A percentile compares a stretch with the other conserved stretches of the same genome.
phyloP scores from a whole-genome alignment of 2,113 vertebrate genomes.

The Coptodon bakossiorum region DNA sequence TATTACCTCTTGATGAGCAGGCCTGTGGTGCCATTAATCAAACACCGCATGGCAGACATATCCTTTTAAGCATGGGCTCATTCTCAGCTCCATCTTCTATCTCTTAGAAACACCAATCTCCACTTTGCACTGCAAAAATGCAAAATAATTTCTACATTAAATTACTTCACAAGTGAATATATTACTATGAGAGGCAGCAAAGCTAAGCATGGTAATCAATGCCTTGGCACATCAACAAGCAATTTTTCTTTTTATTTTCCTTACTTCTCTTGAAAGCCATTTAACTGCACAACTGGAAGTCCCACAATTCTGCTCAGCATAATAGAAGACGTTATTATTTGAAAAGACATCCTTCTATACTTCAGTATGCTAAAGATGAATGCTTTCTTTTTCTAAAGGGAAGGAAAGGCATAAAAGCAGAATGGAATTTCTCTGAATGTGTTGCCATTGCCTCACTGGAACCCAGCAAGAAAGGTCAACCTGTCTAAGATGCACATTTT shows the following conservation, averaged over 20 bases:
- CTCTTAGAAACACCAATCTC: constrained; percentile 18
- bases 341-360: not conserved
- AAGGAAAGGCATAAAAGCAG: not conserved
- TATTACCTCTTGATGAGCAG: constrained; percentile 60
- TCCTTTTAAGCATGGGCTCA: constrained; percentile 42
- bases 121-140: constrained; percentile 2
- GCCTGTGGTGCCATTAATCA: constrained; percentile 61
- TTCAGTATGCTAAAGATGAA: not conserved
- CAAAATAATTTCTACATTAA: constrained; percentile 21
- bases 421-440: not conserved
- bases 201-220: constrained; percentile 8
- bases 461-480: constrained; percentile 30
- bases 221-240: not conserved
- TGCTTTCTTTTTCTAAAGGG: not conserved
- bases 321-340: not conserved
- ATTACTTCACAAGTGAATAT: constrained; percentile 12
- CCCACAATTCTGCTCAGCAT: not conserved
- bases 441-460: not conserved
- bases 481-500: constrained; percentile 8
- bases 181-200: not conserved
- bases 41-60: constrained; percentile 32
- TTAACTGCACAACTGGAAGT: not conserved
- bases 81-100: constrained; percentile 14
- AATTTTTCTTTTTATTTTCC: not conserved
- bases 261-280: not conserved